These are phyloP conservation scores for Deroplatys truncata DNA, from an alignment of 2,888 invertebrate species.

Conservation along the genomic window DNA sequence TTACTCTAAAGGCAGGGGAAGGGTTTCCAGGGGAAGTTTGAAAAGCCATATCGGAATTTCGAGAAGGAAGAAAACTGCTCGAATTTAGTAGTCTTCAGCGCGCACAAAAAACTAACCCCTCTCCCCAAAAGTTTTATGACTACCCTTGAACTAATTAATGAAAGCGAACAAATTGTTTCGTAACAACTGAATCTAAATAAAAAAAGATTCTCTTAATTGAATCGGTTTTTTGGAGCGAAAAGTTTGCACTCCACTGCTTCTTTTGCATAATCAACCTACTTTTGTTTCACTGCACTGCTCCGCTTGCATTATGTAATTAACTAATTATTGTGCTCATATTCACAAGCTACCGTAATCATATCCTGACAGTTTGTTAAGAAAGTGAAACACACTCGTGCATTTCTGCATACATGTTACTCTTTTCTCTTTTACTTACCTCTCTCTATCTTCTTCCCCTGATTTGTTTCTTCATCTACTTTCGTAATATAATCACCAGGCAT, in stretches of 20 bases:
- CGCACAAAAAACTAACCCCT: background rate
- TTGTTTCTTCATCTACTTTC: background rate
- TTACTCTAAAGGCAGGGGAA: background rate
- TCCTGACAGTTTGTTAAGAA: background rate
- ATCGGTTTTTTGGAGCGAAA: background rate
- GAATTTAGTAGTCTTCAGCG: background rate
- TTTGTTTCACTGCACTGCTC: background rate
- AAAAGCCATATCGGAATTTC: slow-evolving; percentile 4
- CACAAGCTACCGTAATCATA: background rate
- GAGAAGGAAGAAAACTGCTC: background rate
- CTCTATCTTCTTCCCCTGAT: background rate
- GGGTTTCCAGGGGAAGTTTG: slow-evolving; percentile 4
- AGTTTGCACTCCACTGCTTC: background rate
- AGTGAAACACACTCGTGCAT: background rate
- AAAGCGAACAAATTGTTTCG: background rate
- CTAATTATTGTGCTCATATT: background rate
- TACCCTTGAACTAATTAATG: slow-evolving; percentile 12
- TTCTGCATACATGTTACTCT: too few species aligned
- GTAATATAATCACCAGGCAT: background rate
- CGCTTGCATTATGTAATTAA: background rate
- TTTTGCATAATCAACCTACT: background rate
- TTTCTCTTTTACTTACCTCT: background rate
- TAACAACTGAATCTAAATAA: background rate
- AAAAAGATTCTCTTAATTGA: background rate
- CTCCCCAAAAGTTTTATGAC: background rate